These are phyloP conservation scores for Lepus americanus DNA, from an alignment of 2,113 vertebrate species.

Conservation along the genomic window DNA sequence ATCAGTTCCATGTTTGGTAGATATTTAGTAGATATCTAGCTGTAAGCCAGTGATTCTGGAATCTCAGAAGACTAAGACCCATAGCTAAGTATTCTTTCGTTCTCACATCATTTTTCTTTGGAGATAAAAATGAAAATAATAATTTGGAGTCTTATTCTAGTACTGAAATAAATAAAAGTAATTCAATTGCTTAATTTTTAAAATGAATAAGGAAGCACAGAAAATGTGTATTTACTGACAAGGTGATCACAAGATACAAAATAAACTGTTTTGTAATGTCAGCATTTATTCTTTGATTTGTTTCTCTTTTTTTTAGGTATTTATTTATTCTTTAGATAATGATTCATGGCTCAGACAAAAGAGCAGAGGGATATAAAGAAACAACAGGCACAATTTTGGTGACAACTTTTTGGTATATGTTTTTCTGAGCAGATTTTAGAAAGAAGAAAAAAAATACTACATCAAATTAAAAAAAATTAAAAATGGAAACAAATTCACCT, in stretches of 20 bases:
- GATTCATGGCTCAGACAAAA: slow-evolving; percentile 71
- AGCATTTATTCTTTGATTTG: slow-evolving; percentile 41
- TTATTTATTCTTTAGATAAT: slow-evolving; percentile 11
- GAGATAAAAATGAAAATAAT: neutral
- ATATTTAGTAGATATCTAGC: neutral
- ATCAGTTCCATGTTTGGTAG: neutral
- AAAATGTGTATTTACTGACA: slow-evolving; percentile 56
- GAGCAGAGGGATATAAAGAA: slow-evolving; percentile 42
- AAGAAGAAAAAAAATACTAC: neutral
- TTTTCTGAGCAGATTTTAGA: slow-evolving; percentile 39
- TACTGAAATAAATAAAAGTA: neutral
- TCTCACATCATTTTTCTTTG: neutral
- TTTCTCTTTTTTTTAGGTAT: neutral
- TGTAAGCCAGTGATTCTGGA: neutral
- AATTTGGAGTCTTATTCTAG: neutral
- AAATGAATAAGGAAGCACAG: slow-evolving; percentile 4
- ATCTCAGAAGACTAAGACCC: neutral
- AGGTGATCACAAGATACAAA: slow-evolving; percentile 60
- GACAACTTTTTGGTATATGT: slow-evolving; percentile 4
- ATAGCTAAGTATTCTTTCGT: neutral
- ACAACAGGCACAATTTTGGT: slow-evolving; percentile 53
- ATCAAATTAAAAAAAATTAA: neutral
- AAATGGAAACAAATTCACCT: neutral
- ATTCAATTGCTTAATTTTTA: neutral
- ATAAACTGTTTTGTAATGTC: slow-evolving; percentile 46